Evolutionary conservation across 2,113 vertebrate species (phyloP).

Genomic region (Sakesphorus luctuosus): DNA sequence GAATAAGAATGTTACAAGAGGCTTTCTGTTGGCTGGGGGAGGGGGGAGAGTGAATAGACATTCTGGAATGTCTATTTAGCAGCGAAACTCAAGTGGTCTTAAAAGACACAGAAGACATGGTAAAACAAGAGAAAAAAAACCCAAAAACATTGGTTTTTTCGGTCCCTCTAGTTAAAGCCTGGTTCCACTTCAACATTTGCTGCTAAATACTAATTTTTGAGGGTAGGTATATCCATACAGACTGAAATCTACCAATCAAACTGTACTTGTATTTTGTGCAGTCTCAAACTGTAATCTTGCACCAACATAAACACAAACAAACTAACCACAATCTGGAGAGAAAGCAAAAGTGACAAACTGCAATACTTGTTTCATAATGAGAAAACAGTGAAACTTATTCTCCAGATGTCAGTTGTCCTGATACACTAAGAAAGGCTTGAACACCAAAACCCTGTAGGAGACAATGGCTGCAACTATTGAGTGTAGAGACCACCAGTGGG

Average conservation of each 20-base stretch:
- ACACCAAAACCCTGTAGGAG: neutral
- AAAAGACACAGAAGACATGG: neutral
- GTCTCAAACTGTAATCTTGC: neutral
- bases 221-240: neutral
- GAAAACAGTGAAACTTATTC: neutral
- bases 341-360: neutral
- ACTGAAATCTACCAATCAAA: neutral
- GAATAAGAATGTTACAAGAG: conserved; percentile 12
- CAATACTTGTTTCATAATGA: neutral
- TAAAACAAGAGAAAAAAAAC: neutral
- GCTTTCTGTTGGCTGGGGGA: neutral
- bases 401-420: neutral
- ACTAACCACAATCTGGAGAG: neutral
- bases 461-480: neutral
- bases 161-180: neutral
- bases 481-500: neutral
- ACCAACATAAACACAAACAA: neutral
- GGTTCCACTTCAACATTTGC: neutral
- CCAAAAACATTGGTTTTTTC: neutral
- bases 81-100: neutral
- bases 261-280: neutral
- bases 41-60: neutral
- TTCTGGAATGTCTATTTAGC: neutral
- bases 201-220: neutral
- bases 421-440: neutral